A percentile compares a stretch with the other conserved stretches of the same genome.
phyloP scores from a whole-genome alignment of 1,140 invertebrate genomes.

The Hypothenemus hampei region DNA sequence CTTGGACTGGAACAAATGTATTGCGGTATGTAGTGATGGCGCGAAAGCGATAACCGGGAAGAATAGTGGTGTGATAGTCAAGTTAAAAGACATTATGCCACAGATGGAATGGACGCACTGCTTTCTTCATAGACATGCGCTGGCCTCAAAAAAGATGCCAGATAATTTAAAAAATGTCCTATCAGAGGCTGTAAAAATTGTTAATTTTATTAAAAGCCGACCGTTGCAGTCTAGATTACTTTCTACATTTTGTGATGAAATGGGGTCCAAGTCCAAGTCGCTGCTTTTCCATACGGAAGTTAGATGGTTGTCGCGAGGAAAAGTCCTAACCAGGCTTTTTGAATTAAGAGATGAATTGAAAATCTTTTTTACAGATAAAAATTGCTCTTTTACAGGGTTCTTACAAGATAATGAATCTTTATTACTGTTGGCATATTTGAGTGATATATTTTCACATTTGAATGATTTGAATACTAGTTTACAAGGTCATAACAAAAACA shows the following conservation, averaged over 20 bases:
- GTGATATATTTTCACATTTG: no score
- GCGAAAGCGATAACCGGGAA: constrained; percentile 41
- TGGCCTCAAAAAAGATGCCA: constrained; percentile 28
- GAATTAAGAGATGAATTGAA: no score
- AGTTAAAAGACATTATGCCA: constrained; percentile 34
- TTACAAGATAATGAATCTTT: no score
- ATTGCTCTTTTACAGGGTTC: no score
- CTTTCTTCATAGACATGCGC: constrained; percentile 39
- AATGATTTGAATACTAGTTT: no score
- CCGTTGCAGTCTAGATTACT: constrained; percentile 34
- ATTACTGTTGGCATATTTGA: no score
- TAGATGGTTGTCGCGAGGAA: neutral
- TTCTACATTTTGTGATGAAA: constrained; percentile 36
- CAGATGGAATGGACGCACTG: constrained; percentile 37
- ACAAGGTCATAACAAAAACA: no score
- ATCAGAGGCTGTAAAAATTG: constrained; percentile 33
- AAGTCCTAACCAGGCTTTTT: no score
- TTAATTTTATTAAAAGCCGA: constrained; percentile 36
- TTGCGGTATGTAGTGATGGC: constrained; percentile 42
- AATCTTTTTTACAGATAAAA: no score
- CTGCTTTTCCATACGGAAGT: constrained; percentile 26
- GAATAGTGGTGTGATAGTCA: constrained; percentile 38
- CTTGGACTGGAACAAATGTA: constrained; percentile 33
- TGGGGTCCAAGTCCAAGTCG: constrained; percentile 25
- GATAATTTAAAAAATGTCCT: constrained; percentile 14